phyloP scores from a whole-genome alignment of 2,797 vertebrate genomes.

The Pempheris klunzingeri region DNA sequence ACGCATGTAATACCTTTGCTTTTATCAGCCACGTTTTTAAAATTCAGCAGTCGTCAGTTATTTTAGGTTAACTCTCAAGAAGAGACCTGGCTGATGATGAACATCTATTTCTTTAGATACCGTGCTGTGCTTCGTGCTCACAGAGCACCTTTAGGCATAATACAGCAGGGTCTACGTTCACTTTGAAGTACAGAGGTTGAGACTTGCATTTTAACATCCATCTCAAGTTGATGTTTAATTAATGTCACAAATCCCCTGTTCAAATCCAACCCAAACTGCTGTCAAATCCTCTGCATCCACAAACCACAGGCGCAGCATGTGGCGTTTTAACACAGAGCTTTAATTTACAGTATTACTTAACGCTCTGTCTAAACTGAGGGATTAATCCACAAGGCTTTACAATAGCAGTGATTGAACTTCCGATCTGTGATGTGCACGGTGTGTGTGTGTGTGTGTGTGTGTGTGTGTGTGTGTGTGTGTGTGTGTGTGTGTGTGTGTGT shows the following conservation, averaged over 20 bases:
- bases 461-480: constrained; percentile 31
- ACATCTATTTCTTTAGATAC: constrained; percentile 13
- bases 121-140: not conserved
- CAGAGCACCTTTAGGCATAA: constrained; percentile 30
- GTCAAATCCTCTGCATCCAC: constrained; percentile 67
- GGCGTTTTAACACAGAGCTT: constrained; percentile 69
- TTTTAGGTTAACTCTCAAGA: constrained; percentile 19
- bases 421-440: constrained; percentile 53
- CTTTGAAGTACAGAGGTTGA: constrained; percentile 36
- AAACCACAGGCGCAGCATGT: constrained; percentile 64
- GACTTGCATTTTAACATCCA: constrained; percentile 48
- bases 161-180: constrained; percentile 6
- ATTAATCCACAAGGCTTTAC: constrained; percentile 76
- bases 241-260: constrained; percentile 68
- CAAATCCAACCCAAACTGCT: constrained; percentile 61
- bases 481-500: constrained; percentile 39
- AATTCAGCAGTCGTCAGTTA: constrained; percentile 32
- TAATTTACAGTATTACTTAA: constrained; percentile 78
- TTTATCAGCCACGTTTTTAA: constrained; percentile 33
- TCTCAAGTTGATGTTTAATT: constrained; percentile 69
- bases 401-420: constrained; percentile 72
- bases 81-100: constrained; percentile 11
- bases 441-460: constrained; percentile 33
- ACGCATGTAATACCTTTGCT: constrained; percentile 53
- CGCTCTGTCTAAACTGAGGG: constrained; percentile 65